These are phyloP conservation scores for Characodon lateralis DNA, from an alignment of 2,797 vertebrate species.

Conservation along the genomic window DNA sequence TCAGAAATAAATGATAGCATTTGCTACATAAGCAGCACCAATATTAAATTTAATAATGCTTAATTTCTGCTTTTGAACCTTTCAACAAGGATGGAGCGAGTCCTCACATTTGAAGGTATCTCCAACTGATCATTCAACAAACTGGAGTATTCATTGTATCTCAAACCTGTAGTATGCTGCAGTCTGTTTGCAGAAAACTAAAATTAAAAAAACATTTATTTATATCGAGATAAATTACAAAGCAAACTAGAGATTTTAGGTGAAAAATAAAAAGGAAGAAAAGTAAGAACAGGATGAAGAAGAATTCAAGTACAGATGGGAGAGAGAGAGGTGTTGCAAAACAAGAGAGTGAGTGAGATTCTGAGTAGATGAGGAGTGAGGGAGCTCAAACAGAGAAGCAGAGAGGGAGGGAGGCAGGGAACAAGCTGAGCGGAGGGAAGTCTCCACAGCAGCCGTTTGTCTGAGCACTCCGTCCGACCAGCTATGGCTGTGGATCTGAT, in stretches of 20 bases:
- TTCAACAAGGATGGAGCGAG: background rate
- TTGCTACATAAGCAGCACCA: background rate
- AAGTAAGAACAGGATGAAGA: background rate
- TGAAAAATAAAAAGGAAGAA: background rate
- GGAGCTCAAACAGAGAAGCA: constrained; percentile 15
- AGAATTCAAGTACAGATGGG: constrained; percentile 30
- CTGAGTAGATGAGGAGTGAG: constrained; percentile 28
- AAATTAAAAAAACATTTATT: background rate
- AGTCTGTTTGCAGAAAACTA: background rate
- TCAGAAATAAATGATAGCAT: no score
- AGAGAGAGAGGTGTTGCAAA: constrained; percentile 27
- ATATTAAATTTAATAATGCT: background rate
- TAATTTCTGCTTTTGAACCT: background rate
- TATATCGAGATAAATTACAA: background rate
- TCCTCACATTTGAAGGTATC: background rate
- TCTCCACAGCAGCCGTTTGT: constrained; percentile 60
- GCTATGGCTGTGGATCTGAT: constrained; percentile 72
- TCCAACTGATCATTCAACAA: background rate
- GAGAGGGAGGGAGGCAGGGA: constrained; percentile 18
- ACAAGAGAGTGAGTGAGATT: constrained; percentile 34
- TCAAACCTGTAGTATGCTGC: no score
- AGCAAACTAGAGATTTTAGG: background rate
- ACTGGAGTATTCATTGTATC: no score
- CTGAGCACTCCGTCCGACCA: constrained; percentile 58
- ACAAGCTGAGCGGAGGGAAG: constrained; percentile 52